Evolutionary conservation across 2,797 vertebrate genomes (phyloP), one percentile per base, ranked within the genome.

Genomic region (Etheostoma perlongum): DNA sequence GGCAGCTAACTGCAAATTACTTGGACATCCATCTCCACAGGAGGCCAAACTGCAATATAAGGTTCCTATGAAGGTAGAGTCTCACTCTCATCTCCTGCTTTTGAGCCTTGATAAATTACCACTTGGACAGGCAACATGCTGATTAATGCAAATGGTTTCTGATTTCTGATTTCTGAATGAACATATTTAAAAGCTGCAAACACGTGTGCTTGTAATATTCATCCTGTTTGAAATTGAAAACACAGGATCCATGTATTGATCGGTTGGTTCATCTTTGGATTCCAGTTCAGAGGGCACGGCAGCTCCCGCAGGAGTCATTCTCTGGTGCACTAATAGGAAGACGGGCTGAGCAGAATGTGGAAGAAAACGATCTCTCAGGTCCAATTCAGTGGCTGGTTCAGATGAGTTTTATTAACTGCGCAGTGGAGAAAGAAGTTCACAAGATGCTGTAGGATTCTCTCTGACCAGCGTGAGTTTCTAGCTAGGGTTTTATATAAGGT

Each of bases 1-100:
- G 49, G 60, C 61, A 51, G 62, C 48, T 42, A 79, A 74, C 77
- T 76, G 55, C 44, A 83, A 85, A 89, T 86, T 36, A 87, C 72
- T 59, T 40, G 67, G 42, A 79, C 77, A 53, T 71, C 72, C 33
- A 81, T 83, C 70, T 67, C 76, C 42, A 72, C 63, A 25, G 79
- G 67, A 59, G 15, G 48, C 52, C 42, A 25, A n/a, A 36, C 51
- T 18, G 3, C n/a, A 76, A 14, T 63, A 27, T 63, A 54, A 76
- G 55, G 21, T 40, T 72, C 42, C n/a, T 44, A 36, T 55, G 72
- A 73, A 49, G 53, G n/a, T n/a, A 6, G 21, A 14, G 15, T 67
- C 60, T 76, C 25, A 11, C 19, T 55, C 15, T 68, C 25, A 30
- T 18, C 49, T 30, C 14, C 0, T 42, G 14, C 13, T 67, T 75